A percentile compares a stretch with the other conserved stretches of the same genome.
These are phyloP conservation scores for Moxostoma hubbsi DNA, from an alignment of 2,797 vertebrate genomes.

Conservation along the genomic window DNA sequence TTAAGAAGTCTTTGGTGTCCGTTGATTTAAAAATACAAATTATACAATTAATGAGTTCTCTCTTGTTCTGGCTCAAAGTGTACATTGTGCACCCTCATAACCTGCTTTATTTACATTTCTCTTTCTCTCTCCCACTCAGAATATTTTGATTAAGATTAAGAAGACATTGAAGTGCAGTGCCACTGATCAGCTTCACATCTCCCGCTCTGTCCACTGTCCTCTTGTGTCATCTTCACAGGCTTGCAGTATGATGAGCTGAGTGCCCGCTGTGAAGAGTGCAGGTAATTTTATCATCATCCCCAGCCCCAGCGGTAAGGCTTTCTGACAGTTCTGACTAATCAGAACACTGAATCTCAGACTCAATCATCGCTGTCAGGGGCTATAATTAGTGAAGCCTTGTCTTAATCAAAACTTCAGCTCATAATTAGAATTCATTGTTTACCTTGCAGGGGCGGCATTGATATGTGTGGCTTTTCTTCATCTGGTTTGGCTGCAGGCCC, in stretches of 20 bases:
- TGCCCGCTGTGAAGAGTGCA: constrained; percentile 56
- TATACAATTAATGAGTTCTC: not conserved
- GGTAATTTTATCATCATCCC: constrained; percentile 82
- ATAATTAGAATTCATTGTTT: constrained; percentile 93
- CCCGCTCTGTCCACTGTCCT: constrained; percentile 39
- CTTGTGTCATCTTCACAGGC: constrained; percentile 34
- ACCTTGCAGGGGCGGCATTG: constrained; percentile 84
- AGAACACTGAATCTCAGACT: constrained; percentile 77
- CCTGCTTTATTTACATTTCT: constrained; percentile 1
- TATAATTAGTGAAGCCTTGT: constrained; percentile 89
- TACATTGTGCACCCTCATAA: not conserved
- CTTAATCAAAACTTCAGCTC: constrained; percentile 93
- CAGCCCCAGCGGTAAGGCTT: constrained; percentile 73
- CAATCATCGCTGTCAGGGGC: constrained; percentile 91
- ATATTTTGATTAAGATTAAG: constrained; percentile 20
- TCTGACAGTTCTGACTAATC: constrained; percentile 81
- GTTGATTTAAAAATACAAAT: constrained; percentile 34
- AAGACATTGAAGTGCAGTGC: constrained; percentile 31
- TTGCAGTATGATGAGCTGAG: constrained; percentile 40
- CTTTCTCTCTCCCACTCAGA: not conserved
- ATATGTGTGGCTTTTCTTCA: constrained; percentile 78
- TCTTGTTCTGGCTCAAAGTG: not conserved
- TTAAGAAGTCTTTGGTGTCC: constrained; percentile 26
- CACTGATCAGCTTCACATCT: constrained; percentile 28
- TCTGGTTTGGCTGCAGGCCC: constrained; percentile 60